Conservation (phyloP, 2,797 vertebrate genomes). For the Takifugu ocellatus region DNA sequence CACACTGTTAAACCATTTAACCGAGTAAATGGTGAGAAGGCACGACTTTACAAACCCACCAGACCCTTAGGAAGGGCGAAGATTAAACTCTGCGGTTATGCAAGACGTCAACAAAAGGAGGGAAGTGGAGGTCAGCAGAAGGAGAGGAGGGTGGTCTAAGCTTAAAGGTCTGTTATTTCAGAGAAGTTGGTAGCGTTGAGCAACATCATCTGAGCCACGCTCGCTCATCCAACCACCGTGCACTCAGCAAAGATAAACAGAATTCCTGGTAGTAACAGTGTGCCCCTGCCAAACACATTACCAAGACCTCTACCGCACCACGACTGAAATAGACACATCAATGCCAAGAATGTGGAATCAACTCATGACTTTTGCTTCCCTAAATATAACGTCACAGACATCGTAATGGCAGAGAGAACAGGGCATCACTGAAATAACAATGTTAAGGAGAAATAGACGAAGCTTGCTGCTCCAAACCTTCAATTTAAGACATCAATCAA, state of each 20-base stretch:
- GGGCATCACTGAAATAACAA: neutral
- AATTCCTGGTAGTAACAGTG: conserved; percentile 27
- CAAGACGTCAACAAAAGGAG: conserved; percentile 33
- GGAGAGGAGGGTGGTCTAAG: neutral
- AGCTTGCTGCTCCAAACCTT: conserved; percentile 21
- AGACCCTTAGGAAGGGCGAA: conserved; percentile 50
- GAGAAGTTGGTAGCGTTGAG: conserved; percentile 12
- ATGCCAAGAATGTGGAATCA: conserved; percentile 37
- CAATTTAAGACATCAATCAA: conserved; percentile 23
- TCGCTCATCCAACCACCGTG: conserved; percentile 21
- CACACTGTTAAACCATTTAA: conserved; percentile 47
- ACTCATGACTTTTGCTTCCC: conserved; percentile 56
- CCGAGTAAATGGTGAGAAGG: conserved; percentile 37
- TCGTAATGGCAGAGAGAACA: conserved; percentile 18
- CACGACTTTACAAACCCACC: conserved; percentile 34
- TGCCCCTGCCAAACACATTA: conserved; percentile 12
- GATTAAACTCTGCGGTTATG: conserved; percentile 52
- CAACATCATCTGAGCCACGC: conserved; percentile 24
- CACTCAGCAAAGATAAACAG: conserved; percentile 47
- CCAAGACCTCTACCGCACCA: conserved; percentile 17
- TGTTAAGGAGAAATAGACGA: neutral
- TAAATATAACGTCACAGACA: conserved; percentile 53
- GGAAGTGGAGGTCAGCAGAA: conserved; percentile 10
- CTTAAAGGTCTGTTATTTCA: conserved; percentile 10
- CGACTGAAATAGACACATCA: conserved; percentile 56